Conservation (phyloP, 2,113 vertebrate genomes). For the Glaucidium brasilianum region DNA sequence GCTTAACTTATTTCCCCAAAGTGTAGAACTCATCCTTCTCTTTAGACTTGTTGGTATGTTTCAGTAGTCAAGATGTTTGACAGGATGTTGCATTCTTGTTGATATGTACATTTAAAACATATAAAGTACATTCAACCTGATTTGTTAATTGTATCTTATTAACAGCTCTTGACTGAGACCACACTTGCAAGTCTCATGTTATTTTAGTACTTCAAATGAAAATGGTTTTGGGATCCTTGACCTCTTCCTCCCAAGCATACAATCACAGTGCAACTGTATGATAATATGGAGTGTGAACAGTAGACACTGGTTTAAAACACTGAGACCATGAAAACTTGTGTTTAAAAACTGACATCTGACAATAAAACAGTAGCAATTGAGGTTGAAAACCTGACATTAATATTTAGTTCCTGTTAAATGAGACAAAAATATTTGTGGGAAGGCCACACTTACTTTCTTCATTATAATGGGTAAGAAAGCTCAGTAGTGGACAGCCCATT, state of each 20-base stretch:
- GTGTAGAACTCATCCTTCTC: not conserved
- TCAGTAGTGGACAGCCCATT: not conserved
- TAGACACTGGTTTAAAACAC: not conserved
- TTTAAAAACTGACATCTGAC: not conserved
- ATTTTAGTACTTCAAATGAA: not conserved
- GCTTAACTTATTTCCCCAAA: not conserved
- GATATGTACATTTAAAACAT: not conserved
- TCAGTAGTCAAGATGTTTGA: not conserved
- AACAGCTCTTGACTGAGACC: not conserved
- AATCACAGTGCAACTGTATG: not conserved
- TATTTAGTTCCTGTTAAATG: not conserved
- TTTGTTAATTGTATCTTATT: not conserved
- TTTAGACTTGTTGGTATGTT: not conserved
- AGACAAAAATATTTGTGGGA: not conserved
- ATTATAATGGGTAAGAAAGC: not conserved
- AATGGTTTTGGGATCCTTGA: not conserved
- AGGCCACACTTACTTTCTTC: not conserved
- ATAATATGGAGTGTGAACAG: not conserved
- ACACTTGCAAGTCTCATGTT: not conserved
- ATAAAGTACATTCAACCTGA: not conserved
- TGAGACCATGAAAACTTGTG: not conserved
- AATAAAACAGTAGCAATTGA: not conserved
- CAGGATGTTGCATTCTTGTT: not conserved
- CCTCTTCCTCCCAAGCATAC: not conserved
- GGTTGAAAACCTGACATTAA: not conserved